Evolutionary conservation across 2,113 vertebrate genomes (phyloP).

Genomic region (Electrona antarctica): DNA sequence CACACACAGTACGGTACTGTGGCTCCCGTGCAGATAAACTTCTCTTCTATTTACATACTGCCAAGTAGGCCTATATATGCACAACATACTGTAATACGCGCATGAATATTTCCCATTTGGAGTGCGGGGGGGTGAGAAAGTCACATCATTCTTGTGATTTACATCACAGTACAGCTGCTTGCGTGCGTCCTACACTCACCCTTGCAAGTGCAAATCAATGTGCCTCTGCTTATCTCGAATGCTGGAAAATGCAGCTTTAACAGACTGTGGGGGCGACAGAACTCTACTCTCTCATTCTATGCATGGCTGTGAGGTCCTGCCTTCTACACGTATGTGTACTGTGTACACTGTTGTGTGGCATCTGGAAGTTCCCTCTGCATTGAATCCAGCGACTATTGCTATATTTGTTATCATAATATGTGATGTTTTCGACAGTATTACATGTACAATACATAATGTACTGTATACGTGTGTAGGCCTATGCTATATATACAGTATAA

Average conservation of each 20-base stretch:
- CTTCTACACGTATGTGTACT: too few species aligned
- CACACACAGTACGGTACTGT: slow-evolving; percentile 31
- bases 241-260: not conserved
- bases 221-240: slow-evolving; percentile 23
- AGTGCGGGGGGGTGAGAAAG: slow-evolving; percentile 12
- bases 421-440: too few species aligned
- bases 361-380: too few species aligned
- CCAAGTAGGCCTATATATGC: not conserved
- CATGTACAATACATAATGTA: too few species aligned
- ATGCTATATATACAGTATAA: too few species aligned
- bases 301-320: not conserved
- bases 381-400: too few species aligned
- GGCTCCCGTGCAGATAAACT: slow-evolving; percentile 51
- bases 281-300: not conserved
- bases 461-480: too few species aligned
- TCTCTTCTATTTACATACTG: slow-evolving; percentile 60
- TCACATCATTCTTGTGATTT: slow-evolving; percentile 30
- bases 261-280: not conserved
- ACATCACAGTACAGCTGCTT: slow-evolving; percentile 36
- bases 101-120: slow-evolving; percentile 30
- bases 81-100: not conserved
- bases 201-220: slow-evolving; percentile 27
- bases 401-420: too few species aligned
- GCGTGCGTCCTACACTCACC: slow-evolving; percentile 5
- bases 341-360: too few species aligned